Percentiles rank a stretch among this genome's conserved stretches.
Conservation (phyloP, 2,888 invertebrate genomes). For the Thyatira batis region DNA sequence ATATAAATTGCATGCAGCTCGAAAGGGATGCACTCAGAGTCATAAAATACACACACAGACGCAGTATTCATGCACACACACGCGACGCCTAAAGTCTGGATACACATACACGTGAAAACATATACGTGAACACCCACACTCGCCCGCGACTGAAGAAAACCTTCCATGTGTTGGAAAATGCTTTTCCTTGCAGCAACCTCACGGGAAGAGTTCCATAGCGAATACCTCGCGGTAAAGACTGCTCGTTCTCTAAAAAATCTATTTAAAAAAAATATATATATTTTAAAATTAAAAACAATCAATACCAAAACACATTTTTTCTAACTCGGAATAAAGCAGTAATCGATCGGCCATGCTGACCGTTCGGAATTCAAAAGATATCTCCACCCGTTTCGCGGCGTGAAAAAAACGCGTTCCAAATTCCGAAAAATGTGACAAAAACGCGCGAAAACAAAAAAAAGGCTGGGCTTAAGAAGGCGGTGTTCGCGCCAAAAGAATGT, state of each 20-base stretch:
- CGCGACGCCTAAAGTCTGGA: conserved; percentile 49
- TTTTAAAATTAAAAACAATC: conserved; percentile 38
- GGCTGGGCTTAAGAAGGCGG: conserved; percentile 20
- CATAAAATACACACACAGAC: conserved; percentile 75
- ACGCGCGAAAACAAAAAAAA: conserved; percentile 32
- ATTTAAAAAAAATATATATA: conserved; percentile 43
- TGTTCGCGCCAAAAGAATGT: conserved; percentile 51
- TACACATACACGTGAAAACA: conserved; percentile 50
- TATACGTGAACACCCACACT: conserved; percentile 61
- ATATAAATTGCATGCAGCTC: conserved; percentile 80
- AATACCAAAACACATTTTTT: conserved; percentile 30
- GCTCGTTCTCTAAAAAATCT: conserved; percentile 61
- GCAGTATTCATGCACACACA: conserved; percentile 38
- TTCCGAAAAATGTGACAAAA: conserved; percentile 44
- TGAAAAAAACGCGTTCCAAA: conserved; percentile 56
- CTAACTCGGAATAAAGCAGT: conserved; percentile 32
- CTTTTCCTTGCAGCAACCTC: conserved; percentile 82
- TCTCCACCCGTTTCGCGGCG: conserved; percentile 66
- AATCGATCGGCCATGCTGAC: conserved; percentile 64
- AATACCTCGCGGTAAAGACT: conserved; percentile 83
- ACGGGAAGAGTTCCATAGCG: conserved; percentile 82
- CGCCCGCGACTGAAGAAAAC: conserved; percentile 63
- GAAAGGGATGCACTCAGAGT: conserved; percentile 83
- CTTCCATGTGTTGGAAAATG: conserved; percentile 79
- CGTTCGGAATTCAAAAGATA: conserved; percentile 55